Percentiles rank a stretch among this genome's conserved stretches.
phyloP scores from a whole-genome alignment of 1,140 invertebrate species.

The Drosophila orena region DNA sequence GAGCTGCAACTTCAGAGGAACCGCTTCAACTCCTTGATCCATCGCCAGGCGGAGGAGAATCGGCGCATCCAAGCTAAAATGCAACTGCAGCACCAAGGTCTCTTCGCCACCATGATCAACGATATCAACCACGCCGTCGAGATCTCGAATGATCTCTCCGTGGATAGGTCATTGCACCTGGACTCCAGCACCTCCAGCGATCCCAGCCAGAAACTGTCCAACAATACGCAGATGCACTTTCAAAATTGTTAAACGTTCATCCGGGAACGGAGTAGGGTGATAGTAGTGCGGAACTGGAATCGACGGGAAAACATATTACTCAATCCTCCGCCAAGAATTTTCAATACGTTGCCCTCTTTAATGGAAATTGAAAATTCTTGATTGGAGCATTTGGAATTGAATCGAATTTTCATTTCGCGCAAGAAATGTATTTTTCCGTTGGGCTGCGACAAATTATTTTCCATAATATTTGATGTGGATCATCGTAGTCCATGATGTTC shows the following conservation, averaged over 20 bases:
- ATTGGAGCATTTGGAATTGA: slow-evolving; percentile 1
- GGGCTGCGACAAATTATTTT: no score
- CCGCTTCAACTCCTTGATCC: slow-evolving; percentile 27
- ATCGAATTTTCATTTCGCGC: neutral
- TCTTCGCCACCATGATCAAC: slow-evolving; percentile 39
- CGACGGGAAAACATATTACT: slow-evolving; percentile 4
- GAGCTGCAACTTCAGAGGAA: slow-evolving; percentile 28
- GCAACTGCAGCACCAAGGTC: slow-evolving; percentile 35
- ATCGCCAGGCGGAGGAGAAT: slow-evolving; percentile 45
- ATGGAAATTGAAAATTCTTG: slow-evolving; percentile 21
- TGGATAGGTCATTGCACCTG: neutral
- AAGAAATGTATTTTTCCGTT: neutral
- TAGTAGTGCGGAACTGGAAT: neutral
- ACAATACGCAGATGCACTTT: neutral
- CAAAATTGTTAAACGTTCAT: slow-evolving; percentile 22
- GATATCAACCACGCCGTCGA: slow-evolving; percentile 6
- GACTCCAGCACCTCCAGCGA: neutral
- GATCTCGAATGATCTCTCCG: neutral
- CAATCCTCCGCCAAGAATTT: slow-evolving; percentile 17
- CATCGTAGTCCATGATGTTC: neutral
- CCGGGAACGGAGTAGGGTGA: neutral
- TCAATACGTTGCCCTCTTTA: neutral
- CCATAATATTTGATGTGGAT: neutral
- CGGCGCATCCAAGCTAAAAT: slow-evolving; percentile 45
- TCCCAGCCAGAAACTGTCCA: neutral